These are phyloP conservation scores for Tetraneura akinire DNA, from an alignment of 1,140 invertebrate species.

Conservation along the genomic window DNA sequence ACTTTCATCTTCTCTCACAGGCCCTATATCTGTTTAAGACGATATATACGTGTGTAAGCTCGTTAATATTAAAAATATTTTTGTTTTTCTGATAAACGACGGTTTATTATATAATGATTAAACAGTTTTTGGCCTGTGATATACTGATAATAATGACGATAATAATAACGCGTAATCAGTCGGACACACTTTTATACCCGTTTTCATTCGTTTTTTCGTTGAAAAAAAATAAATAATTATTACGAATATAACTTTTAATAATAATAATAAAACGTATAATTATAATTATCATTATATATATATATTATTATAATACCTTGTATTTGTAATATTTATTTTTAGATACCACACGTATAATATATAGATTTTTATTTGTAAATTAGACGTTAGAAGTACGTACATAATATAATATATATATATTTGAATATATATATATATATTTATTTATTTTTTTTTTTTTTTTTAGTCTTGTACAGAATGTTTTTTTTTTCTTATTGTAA, in stretches of 20 bases:
- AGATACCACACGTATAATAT: slow-evolving; percentile 46
- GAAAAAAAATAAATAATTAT: slow-evolving; percentile 7
- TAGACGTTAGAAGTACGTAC: slow-evolving; percentile 2
- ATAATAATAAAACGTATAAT: neutral
- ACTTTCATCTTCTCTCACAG: slow-evolving; percentile 24
- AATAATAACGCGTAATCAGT: neutral
- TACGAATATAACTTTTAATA: slow-evolving; percentile 10
- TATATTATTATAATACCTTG: slow-evolving; percentile 14
- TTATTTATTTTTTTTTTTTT: slow-evolving; percentile 27
- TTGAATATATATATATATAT: slow-evolving; percentile 30
- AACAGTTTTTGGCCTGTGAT: slow-evolving; percentile 37
- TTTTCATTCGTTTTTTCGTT: slow-evolving; percentile 10
- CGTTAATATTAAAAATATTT: too few species aligned
- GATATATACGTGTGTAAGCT: too few species aligned
- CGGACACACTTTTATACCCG: neutral
- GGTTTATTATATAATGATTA: too few species aligned
- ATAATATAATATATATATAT: too few species aligned
- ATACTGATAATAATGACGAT: too few species aligned
- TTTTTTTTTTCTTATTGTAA: slow-evolving; percentile 42
- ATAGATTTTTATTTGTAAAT: slow-evolving; percentile 36
- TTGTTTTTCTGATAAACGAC: too few species aligned
- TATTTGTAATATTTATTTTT: slow-evolving; percentile 48
- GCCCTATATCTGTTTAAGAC: neutral
- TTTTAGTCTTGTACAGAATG: slow-evolving; percentile 43
- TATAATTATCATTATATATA: too few species aligned